Evolutionary conservation across 1,140 invertebrate genomes (phyloP).

Genomic region (Drosophila bocki): DNA sequence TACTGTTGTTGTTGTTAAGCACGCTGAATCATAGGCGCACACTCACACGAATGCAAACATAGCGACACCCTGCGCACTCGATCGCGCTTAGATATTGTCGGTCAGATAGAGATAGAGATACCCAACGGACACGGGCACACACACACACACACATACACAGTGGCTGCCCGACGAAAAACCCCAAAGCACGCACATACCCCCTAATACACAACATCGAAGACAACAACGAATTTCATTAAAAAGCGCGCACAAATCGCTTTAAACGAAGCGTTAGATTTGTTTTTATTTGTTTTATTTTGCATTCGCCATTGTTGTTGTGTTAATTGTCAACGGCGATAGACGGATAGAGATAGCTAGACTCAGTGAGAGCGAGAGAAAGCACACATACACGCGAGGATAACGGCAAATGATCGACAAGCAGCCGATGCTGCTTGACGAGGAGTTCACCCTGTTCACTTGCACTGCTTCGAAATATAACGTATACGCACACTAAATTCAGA

Average conservation of each 20-base stretch:
- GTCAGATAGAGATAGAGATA: constrained; percentile 63
- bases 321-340: constrained; percentile 25
- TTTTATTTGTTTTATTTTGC: constrained; percentile 28
- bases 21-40: constrained; percentile 61
- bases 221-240: constrained; percentile 59
- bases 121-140: constrained; percentile 58
- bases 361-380: constrained; percentile 1
- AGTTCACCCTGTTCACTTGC: constrained; percentile 8
- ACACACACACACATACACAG: constrained; percentile 27
- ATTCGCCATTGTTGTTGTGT: constrained; percentile 22
- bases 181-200: constrained; percentile 49
- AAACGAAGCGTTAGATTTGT: constrained; percentile 54
- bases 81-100: constrained; percentile 67
- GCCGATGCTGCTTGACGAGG: constrained; percentile 15
- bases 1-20: constrained; percentile 47
- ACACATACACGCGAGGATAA: constrained; percentile 20
- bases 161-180: constrained; percentile 15
- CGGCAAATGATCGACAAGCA: constrained; percentile 17
- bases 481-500: constrained; percentile 25
- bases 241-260: constrained; percentile 68
- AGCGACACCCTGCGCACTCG: constrained; percentile 37
- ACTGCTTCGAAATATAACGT: constrained; percentile 12
- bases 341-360: not conserved
- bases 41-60: constrained; percentile 32
- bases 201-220: constrained; percentile 53